These are phyloP conservation scores for Oplegnathus fasciatus DNA, from an alignment of 2,113 vertebrate genomes.

Conservation along the genomic window DNA sequence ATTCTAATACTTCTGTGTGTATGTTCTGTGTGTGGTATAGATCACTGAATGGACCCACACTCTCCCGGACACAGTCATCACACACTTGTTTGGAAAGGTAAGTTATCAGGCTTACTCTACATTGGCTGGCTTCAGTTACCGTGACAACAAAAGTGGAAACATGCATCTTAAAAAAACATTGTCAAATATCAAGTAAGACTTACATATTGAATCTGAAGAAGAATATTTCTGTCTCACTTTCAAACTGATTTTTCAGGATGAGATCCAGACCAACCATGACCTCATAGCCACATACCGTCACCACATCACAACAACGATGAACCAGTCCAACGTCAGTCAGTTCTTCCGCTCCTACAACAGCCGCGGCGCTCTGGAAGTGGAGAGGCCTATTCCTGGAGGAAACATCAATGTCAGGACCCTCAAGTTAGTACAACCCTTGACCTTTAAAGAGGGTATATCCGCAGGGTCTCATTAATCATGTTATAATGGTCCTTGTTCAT, in stretches of 20 bases:
- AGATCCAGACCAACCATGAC: conserved; percentile 91
- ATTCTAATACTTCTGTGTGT: not conserved
- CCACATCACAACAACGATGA: conserved; percentile 91
- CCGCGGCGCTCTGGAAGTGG: conserved; percentile 91
- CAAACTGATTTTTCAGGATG: conserved; percentile 85
- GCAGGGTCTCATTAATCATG: no score
- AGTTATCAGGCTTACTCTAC: conserved; percentile 25
- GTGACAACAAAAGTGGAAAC: not conserved
- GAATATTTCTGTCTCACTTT: not conserved
- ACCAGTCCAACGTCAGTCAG: conserved; percentile 91
- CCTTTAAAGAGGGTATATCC: not conserved
- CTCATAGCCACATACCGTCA: conserved; percentile 93
- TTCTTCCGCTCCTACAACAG: conserved; percentile 94
- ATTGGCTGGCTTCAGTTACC: not conserved
- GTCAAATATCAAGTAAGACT: not conserved
- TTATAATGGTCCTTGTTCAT: not conserved
- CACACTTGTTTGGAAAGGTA: conserved; percentile 95
- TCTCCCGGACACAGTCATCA: conserved; percentile 91
- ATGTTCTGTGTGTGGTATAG: conserved; percentile 74
- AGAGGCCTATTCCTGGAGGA: conserved; percentile 88
- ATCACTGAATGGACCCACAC: conserved; percentile 93
- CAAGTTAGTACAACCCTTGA: conserved; percentile 77
- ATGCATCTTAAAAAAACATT: not conserved
- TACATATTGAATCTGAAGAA: not conserved
- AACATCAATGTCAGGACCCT: conserved; percentile 86